A percentile compares a stretch with the other conserved stretches of the same genome.
Conservation (phyloP, 2,888 invertebrate species). For the Pristionchus maxplancki region DNA sequence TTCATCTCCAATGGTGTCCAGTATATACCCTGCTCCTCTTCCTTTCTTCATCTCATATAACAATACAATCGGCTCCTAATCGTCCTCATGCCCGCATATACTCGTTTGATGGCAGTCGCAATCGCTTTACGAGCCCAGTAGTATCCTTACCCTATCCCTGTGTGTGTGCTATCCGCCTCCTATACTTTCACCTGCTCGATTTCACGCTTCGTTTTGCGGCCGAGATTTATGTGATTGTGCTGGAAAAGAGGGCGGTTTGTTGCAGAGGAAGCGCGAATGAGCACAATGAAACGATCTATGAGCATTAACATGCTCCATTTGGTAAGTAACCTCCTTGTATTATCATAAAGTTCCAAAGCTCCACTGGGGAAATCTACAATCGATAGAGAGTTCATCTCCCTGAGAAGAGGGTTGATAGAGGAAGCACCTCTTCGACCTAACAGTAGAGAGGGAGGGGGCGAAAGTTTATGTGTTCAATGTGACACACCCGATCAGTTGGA, state of each 20-base stretch:
- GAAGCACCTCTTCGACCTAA: not conserved
- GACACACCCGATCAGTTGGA: conserved; percentile 23
- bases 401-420: conserved; percentile 2
- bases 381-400: conserved; percentile 21
- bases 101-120: not conserved
- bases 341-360: not conserved
- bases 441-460: conserved; percentile 9
- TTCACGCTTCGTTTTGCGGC: conserved; percentile 40
- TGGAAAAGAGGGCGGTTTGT: not conserved
- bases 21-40: not conserved
- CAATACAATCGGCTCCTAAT: conserved; percentile 9
- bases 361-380: conserved; percentile 4
- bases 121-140: conserved; percentile 21
- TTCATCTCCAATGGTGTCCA: conserved; percentile 41
- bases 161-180: not conserved
- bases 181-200: conserved; percentile 40
- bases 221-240: conserved; percentile 29
- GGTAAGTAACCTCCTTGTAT: not conserved
- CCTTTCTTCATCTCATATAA: conserved; percentile 32
- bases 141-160: conserved; percentile 30
- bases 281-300: conserved; percentile 47
- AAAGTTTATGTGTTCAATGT: conserved; percentile 33
- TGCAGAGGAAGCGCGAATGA: not conserved
- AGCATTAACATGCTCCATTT: conserved; percentile 48
- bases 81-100: conserved; percentile 9